These are phyloP conservation scores for Xiphophorus maculatus DNA, from an alignment of 2,113 vertebrate genomes.

Conservation along the genomic window DNA sequence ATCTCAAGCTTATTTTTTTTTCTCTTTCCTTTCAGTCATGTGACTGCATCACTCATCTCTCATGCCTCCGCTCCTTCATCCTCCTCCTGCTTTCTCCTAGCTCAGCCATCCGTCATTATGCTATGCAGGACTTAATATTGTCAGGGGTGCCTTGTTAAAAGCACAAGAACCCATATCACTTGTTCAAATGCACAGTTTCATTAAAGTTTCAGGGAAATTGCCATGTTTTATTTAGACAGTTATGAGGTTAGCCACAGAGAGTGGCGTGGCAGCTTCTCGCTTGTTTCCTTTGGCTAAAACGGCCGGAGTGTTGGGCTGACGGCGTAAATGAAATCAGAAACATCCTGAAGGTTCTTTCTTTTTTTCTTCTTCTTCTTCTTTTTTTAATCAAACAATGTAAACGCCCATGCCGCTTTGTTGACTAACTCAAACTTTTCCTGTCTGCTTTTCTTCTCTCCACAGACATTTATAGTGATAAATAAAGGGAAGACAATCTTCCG, in stretches of 20 bases:
- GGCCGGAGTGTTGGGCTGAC: conserved; percentile 21
- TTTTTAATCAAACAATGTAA: background rate
- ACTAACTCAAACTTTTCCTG: conserved; percentile 14
- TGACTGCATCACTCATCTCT: conserved; percentile 14
- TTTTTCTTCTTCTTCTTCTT: background rate
- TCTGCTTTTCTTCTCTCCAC: conserved; percentile 78
- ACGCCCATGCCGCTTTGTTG: background rate
- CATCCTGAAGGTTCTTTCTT: conserved; percentile 31
- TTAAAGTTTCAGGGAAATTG: conserved; percentile 77
- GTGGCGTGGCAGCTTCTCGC: conserved; percentile 28
- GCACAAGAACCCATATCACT: conserved; percentile 69
- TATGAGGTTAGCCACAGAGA: conserved; percentile 72
- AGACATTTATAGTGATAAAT: conserved; percentile 99
- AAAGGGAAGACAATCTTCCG: conserved; percentile 99
- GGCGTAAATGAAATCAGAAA: conserved; percentile 30
- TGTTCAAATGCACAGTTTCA: conserved; percentile 73
- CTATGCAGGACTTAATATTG: conserved; percentile 65
- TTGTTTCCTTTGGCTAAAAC: conserved; percentile 45
- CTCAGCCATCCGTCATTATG: conserved; percentile 7
- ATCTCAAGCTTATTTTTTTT: background rate
- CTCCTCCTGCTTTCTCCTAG: conserved; percentile 3
- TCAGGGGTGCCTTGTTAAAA: conserved; percentile 69
- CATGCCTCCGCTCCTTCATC: background rate
- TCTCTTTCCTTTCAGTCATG: conserved; percentile 18
- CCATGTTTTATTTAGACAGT: conserved; percentile 82